Evolutionary conservation across 1,140 invertebrate species (phyloP).

Genomic region (Psix sp.): DNA sequence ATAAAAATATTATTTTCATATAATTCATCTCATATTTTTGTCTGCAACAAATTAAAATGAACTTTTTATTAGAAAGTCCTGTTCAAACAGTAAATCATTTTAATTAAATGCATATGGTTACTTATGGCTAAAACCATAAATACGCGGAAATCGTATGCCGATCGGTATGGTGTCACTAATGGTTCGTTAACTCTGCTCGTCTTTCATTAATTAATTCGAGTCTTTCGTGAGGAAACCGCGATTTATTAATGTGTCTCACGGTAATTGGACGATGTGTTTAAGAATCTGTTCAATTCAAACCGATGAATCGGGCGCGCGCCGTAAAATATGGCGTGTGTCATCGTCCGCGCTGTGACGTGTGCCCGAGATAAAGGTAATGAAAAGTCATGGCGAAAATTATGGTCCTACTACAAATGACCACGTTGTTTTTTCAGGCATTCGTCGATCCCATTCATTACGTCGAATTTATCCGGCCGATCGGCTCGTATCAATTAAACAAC

Average conservation of each 20-base stretch:
- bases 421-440: constrained; percentile 11
- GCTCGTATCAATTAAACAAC: constrained; percentile 17
- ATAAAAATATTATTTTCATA: too few species aligned
- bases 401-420: constrained; percentile 16
- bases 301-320: constrained; percentile 13
- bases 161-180: constrained; percentile 53
- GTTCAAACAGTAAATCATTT: too few species aligned
- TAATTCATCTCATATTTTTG: too few species aligned
- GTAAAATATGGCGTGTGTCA: constrained; percentile 36
- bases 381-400: constrained; percentile 42
- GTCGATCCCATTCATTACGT: constrained; percentile 18
- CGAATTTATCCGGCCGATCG: constrained; percentile 25
- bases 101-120: constrained; percentile 43
- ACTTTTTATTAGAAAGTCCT: too few species aligned
- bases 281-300: constrained; percentile 20
- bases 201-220: constrained; percentile 56
- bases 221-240: constrained; percentile 21
- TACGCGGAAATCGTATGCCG: constrained; percentile 41
- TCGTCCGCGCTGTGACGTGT: constrained; percentile 23
- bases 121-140: constrained; percentile 55
- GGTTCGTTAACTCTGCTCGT: constrained; percentile 53
- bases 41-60: too few species aligned
- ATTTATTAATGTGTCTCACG: constrained; percentile 55
- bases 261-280: constrained; percentile 53
- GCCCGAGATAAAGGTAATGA: constrained; percentile 41